Conservation (phyloP, 1,140 invertebrate genomes). For the Anastrepha ludens region DNA sequence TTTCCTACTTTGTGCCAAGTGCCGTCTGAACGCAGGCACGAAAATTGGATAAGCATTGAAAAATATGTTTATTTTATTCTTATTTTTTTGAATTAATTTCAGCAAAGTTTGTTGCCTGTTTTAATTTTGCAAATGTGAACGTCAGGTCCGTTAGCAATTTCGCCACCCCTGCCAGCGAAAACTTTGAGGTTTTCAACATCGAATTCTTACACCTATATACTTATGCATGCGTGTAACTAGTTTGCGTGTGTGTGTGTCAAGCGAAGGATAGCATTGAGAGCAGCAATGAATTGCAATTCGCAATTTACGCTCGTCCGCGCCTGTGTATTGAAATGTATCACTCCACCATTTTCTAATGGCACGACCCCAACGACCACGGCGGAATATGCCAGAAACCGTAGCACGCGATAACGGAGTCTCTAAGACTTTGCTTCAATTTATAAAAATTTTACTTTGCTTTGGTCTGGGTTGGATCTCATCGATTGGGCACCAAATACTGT, state of each 20-base stretch:
- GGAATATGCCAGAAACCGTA: not conserved
- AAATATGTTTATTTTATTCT: no score
- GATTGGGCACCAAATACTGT: not conserved
- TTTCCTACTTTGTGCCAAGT: no score
- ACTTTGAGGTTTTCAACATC: no score
- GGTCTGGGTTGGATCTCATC: not conserved
- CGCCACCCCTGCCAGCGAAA: no score
- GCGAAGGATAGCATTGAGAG: not conserved
- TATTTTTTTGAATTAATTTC: no score
- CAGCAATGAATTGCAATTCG: not conserved
- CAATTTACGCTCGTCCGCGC: not conserved
- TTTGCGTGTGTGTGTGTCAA: not conserved
- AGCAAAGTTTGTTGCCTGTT: no score
- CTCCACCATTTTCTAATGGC: not conserved
- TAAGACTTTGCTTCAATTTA: conserved; percentile 9
- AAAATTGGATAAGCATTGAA: no score
- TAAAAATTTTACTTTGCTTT: not conserved
- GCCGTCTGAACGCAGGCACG: no score
- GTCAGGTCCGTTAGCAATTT: no score
- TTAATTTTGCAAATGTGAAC: no score
- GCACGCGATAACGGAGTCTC: not conserved
- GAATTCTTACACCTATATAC: not conserved
- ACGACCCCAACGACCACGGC: not conserved
- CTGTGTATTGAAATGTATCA: not conserved
- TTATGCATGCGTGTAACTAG: not conserved